Conservation (phyloP, 64 coral and sea anemone species). For the Actinia equina region DNA sequence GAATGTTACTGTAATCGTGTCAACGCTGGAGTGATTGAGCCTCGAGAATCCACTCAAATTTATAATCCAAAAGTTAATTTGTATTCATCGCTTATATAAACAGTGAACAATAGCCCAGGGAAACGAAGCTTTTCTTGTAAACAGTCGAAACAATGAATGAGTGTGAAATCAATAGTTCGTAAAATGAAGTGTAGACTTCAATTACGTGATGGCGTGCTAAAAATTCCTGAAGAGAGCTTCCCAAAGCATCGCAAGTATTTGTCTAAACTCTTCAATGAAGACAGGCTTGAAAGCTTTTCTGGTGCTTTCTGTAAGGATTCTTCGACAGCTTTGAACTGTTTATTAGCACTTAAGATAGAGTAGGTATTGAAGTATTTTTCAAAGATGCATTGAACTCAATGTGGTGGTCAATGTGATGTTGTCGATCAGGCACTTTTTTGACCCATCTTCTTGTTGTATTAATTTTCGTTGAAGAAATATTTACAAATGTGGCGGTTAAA, state of each 20-base stretch:
- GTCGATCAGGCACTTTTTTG: not conserved
- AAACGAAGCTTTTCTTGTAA: not conserved
- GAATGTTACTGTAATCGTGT: not conserved
- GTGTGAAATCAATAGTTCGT: slow-evolving; percentile 7
- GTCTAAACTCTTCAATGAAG: not conserved
- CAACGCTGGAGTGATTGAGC: not conserved
- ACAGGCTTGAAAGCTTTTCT: not conserved
- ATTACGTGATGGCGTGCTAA: slow-evolving; percentile 2
- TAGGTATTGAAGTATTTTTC: not conserved
- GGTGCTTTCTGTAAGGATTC: not conserved
- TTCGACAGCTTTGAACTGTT: not conserved
- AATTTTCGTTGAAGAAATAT: not conserved
- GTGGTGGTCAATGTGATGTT: not conserved
- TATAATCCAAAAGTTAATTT: slow-evolving; percentile 12
- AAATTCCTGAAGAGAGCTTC: not conserved
- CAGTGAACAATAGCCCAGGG: not conserved
- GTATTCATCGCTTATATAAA: slow-evolving; percentile 22
- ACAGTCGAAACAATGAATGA: not conserved
- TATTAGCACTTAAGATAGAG: not conserved
- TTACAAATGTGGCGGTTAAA: not conserved
- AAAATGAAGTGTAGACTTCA: not conserved
- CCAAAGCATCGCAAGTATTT: not conserved
- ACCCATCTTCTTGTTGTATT: not conserved
- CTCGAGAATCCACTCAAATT: not conserved
- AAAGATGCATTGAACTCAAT: not conserved